These are phyloP conservation scores for Lithosia quadra DNA, from an alignment of 2,888 invertebrate species.

Conservation along the genomic window DNA sequence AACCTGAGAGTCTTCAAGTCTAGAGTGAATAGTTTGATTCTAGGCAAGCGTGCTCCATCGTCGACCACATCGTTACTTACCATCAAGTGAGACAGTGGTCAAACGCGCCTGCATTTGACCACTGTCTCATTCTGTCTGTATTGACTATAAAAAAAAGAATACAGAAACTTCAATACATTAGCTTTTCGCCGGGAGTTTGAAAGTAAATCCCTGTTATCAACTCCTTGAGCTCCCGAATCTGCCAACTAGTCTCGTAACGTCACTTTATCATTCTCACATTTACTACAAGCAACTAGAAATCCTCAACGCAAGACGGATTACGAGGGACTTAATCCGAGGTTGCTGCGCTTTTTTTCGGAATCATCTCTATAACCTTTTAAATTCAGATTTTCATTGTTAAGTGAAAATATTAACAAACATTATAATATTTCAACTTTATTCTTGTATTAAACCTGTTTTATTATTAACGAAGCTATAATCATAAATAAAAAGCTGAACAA, in stretches of 20 bases:
- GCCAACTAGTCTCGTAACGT: not conserved
- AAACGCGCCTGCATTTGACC: no score
- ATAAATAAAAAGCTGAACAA: slow-evolving; percentile 8
- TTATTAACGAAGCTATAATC: slow-evolving; percentile 16
- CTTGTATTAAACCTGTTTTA: slow-evolving; percentile 15
- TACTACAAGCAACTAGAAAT: slow-evolving; percentile 19
- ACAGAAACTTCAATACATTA: not conserved
- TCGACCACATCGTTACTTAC: no score
- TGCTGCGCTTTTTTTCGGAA: slow-evolving; percentile 1
- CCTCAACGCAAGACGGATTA: slow-evolving; percentile 19
- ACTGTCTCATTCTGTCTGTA: no score
- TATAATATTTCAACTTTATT: slow-evolving; percentile 7
- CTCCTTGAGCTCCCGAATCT: not conserved
- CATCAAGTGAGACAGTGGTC: no score
- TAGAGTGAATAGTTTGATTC: no score
- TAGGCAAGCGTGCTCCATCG: no score
- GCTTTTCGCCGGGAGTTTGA: not conserved
- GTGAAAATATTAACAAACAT: slow-evolving; percentile 13
- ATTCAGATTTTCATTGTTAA: slow-evolving; percentile 7
- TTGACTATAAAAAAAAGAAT: no score
- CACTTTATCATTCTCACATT: slow-evolving; percentile 16
- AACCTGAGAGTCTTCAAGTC: no score
- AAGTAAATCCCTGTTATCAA: not conserved
- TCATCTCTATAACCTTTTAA: not conserved
- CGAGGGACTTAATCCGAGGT: slow-evolving; percentile 25